A percentile compares a stretch with the other conserved stretches of the same genome.
Evolutionary conservation across 2,113 vertebrate genomes (phyloP).

Genomic region (Vimba vimba): DNA sequence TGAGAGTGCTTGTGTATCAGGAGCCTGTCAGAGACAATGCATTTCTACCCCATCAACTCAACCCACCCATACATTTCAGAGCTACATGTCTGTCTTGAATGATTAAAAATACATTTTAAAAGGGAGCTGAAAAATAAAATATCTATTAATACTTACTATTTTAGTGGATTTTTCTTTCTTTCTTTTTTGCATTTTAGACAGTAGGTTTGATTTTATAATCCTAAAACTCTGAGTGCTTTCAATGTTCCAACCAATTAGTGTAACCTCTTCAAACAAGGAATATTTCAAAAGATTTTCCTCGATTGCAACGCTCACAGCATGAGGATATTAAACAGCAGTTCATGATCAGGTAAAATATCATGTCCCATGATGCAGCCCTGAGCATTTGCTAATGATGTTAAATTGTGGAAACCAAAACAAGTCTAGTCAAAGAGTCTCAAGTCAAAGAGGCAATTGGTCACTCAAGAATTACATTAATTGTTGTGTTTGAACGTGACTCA

Average conservation of each 20-base stretch:
- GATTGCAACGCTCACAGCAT: background rate
- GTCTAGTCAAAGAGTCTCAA: background rate
- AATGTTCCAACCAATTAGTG: no score
- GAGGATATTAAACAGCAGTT: background rate
- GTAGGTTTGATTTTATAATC: no score
- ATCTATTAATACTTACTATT: background rate
- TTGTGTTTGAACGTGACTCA: background rate
- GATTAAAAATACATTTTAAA: background rate
- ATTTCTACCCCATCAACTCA: constrained; percentile 60
- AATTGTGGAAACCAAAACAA: background rate
- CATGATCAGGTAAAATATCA: background rate
- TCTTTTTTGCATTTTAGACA: no score
- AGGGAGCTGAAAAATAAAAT: background rate
- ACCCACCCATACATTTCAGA: background rate
- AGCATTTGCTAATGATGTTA: constrained; percentile 12
- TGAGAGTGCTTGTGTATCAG: constrained; percentile 64
- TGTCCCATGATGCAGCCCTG: background rate
- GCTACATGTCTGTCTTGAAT: background rate
- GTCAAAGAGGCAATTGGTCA: background rate
- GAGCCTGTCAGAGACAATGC: constrained; percentile 62
- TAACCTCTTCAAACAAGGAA: background rate
- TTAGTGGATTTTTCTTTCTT: background rate
- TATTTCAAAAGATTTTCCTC: background rate
- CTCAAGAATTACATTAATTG: background rate
- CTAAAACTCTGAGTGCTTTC: no score